Evolutionary conservation across 2,113 vertebrate genomes (phyloP).

Genomic region (Bos taurus): ARS-UCD2.0 NC_037343.1:11206001-11206500

Average conservation of each 20-base stretch:
- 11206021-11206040: neutral
- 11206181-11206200: neutral
- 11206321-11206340: neutral
- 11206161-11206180: neutral
- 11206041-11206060: neutral
- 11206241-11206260: neutral
- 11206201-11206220: neutral
- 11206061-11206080: neutral
- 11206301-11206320: neutral
- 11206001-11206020: neutral
- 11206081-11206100: neutral
- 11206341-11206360: neutral
- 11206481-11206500: neutral
- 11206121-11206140: neutral
- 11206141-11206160: neutral
- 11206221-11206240: neutral
- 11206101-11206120: neutral
- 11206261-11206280: neutral
- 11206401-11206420: neutral
- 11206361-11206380: neutral
- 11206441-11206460: neutral
- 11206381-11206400: neutral
- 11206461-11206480: neutral
- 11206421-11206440: neutral
- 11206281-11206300: neutral